These are phyloP conservation scores for Parapsyche elsis DNA, from an alignment of 1,140 invertebrate genomes.

Conservation along the genomic window DNA sequence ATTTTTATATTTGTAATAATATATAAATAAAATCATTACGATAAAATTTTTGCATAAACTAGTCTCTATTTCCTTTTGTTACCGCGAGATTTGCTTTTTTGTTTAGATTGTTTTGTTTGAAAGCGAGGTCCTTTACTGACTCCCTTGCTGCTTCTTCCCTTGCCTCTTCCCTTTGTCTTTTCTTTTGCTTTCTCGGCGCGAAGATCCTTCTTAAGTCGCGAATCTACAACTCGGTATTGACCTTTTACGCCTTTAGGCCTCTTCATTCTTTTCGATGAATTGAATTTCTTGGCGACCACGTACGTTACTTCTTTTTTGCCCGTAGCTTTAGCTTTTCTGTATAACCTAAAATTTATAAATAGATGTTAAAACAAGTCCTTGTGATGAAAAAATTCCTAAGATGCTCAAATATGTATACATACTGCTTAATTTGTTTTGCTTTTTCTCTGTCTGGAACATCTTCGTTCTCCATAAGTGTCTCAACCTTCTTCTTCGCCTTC, in stretches of 20 bases:
- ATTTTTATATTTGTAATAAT: neutral
- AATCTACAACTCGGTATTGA: constrained; percentile 94
- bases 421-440: constrained; percentile 89
- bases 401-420: constrained; percentile 60
- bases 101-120: too few relatives aligned
- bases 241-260: constrained; percentile 92
- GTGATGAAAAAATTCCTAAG: neutral
- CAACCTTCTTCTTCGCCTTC: constrained; percentile 95
- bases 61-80: constrained; percentile 29
- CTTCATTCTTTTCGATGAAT: constrained; percentile 77
- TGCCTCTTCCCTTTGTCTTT: constrained; percentile 61
- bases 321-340: constrained; percentile 88
- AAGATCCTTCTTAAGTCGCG: constrained; percentile 95
- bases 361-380: neutral
- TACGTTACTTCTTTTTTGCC: constrained; percentile 94
- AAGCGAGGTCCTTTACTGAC: neutral
- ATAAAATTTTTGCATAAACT: neutral
- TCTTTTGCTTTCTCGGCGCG: constrained; percentile 75
- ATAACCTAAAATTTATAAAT: constrained; percentile 74
- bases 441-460: constrained; percentile 94
- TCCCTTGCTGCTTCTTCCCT: constrained; percentile 39
- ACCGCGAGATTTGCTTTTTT: constrained; percentile 56
- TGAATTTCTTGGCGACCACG: constrained; percentile 93
- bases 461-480: constrained; percentile 88
- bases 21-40: neutral